Conservation (phyloP, 2,888 invertebrate species). For the Tachina grossa region DNA sequence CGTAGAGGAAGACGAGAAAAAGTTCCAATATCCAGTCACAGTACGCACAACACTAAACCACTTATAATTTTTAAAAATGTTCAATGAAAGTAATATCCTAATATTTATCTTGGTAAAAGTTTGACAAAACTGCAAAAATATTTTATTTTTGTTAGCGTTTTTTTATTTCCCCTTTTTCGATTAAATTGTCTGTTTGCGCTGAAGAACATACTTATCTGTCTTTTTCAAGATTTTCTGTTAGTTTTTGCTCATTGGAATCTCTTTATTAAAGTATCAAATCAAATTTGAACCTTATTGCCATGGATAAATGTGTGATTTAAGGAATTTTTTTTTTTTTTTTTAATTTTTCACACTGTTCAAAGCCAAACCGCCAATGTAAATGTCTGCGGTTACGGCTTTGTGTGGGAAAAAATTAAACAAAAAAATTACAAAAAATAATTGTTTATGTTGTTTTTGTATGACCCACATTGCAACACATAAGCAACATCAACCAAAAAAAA, state of each 20-base stretch:
- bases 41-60: too few relatives aligned
- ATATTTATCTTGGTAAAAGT: too few relatives aligned
- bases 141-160: too few relatives aligned
- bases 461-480: slow-evolving; percentile 58
- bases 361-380: slow-evolving; percentile 70
- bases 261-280: not conserved
- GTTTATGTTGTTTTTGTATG: slow-evolving; percentile 35
- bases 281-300: slow-evolving; percentile 25
- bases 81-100: too few relatives aligned
- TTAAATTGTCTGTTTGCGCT: too few relatives aligned
- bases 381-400: slow-evolving; percentile 60
- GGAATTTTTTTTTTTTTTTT: slow-evolving; percentile 2
- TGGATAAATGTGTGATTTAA: slow-evolving; percentile 4
- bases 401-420: slow-evolving; percentile 22
- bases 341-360: slow-evolving; percentile 37
- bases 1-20: too few relatives aligned
- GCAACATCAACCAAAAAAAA: slow-evolving; percentile 29
- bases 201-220: too few relatives aligned
- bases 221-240: not conserved
- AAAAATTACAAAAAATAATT: slow-evolving; percentile 15
- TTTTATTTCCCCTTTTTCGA: too few relatives aligned
- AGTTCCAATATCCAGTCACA: too few relatives aligned
- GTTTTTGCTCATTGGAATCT: not conserved
- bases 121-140: too few relatives aligned
- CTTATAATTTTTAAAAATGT: too few relatives aligned